Conservation (phyloP, 2,888 invertebrate genomes). For the Spialia ferax region DNA sequence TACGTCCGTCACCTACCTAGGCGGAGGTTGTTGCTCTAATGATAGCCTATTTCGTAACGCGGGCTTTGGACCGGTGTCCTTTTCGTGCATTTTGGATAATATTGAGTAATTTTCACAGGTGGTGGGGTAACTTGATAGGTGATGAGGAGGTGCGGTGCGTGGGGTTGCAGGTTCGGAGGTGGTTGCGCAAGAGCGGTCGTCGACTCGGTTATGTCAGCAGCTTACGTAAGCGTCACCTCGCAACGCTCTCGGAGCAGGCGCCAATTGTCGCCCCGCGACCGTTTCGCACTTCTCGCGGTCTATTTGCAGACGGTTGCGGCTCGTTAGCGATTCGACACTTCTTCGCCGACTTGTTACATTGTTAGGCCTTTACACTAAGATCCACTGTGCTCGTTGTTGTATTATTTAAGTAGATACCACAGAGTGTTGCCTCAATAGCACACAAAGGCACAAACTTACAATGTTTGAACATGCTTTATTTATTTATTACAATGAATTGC, state of each 20-base stretch:
- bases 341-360: constrained; percentile 42
- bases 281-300: constrained; percentile 80
- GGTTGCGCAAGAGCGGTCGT: constrained; percentile 85
- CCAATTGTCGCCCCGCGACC: constrained; percentile 75
- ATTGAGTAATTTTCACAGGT: constrained; percentile 76
- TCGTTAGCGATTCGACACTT: constrained; percentile 68
- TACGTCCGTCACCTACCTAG: constrained; percentile 63
- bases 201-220: constrained; percentile 85
- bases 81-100: constrained; percentile 81
- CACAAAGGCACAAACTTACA: background rate
- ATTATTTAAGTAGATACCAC: background rate
- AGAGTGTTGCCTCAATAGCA: background rate
- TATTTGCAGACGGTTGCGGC: constrained; percentile 72
- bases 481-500: background rate
- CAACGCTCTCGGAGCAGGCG: constrained; percentile 77
- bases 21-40: constrained; percentile 79
- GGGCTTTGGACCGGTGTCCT: constrained; percentile 76
- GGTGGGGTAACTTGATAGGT: constrained; percentile 58
- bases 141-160: constrained; percentile 60
- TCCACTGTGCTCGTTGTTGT: constrained; percentile 14
- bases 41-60: constrained; percentile 75
- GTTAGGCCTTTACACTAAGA: constrained; percentile 17
- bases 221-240: constrained; percentile 84
- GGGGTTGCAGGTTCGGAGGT: constrained; percentile 79
- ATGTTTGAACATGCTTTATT: constrained; percentile 1